Conservation (phyloP, 2,797 vertebrate species). For the Tragopan temminckii region DNA sequence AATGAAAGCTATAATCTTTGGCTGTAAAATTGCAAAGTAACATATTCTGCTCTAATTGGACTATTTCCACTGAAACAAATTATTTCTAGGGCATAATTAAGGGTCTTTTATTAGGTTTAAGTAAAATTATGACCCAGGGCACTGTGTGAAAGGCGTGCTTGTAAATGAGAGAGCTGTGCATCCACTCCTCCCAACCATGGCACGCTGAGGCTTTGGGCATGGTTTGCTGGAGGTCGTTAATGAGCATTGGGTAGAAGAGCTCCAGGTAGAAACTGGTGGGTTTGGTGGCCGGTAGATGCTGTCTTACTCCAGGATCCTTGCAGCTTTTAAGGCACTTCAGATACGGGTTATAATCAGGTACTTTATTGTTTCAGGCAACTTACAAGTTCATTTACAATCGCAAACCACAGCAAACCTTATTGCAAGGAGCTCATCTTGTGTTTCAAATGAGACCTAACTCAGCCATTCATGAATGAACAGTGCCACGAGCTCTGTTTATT, state of each 20-base stretch:
- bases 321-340: neutral
- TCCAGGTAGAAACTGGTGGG: neutral
- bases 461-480: fast-evolving
- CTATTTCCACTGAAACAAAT: slow-evolving; percentile 71
- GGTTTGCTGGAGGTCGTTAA: neutral
- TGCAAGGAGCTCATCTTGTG: neutral
- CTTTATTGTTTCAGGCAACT: neutral
- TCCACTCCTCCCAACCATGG: neutral
- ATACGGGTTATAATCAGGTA: neutral
- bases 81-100: slow-evolving; percentile 75
- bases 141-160: slow-evolving; percentile 19
- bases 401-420: neutral
- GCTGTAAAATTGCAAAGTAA: slow-evolving; percentile 42
- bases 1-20: slow-evolving; percentile 31
- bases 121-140: slow-evolving; percentile 58
- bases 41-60: slow-evolving; percentile 69
- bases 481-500: neutral
- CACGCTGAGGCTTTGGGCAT: neutral
- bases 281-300: neutral
- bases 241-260: neutral
- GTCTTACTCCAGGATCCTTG: neutral
- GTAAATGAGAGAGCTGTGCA: neutral
- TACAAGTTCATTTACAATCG: neutral
- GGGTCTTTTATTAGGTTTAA: slow-evolving; percentile 59
- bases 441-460: neutral